Evolutionary conservation across 1,140 invertebrate genomes (phyloP), one percentile per base, ranked within the genome.

Genomic region (Aphis craccivora): DNA sequence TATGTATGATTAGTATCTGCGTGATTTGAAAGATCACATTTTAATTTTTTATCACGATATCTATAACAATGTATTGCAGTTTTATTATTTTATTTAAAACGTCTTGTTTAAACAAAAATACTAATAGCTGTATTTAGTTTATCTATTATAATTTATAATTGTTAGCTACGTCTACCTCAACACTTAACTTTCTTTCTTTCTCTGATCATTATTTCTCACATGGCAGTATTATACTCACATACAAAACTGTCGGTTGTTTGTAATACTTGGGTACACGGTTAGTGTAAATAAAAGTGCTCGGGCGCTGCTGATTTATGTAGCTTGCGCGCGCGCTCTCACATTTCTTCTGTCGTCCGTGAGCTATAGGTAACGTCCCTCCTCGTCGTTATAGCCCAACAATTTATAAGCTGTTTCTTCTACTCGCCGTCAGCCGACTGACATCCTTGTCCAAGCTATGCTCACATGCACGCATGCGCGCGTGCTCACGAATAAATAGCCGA

Each of bases 211-310:
- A 18, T 5, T n/a, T 14, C 8, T 1, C 30, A n/a, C 30, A 2
- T 18, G 14, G n/a, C 1, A 76, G n/a, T 18, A n/a, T 0, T 67
- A 48, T 30, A 45, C 60, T 3, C 60, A 22, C 55, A 60, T 11
- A 48, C 35, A 3, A 23, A 30, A 76, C 60, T 76, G 90, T 91
- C 90, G 43, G 60, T 83, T 37, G n/a, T 91, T 91, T 81, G 90
- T 91, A 90, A 67, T 67, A 11, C 30, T 43, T 11, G 53, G 37
- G 55, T 43, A 45, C 25, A 30, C 11, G n/a, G 89, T 37, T 20
- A 40, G 84, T 76, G 67, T 91, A 91, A 91, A 91, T 81, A 91
- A 91, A 83, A 91, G 81, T n/a, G 25, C n/a, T 25, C 43, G 18
- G 7, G 60, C 0, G 30, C 90, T 48, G 67, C 67, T 91, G 67